phyloP scores from a whole-genome alignment of 2,888 invertebrate species.

The Allolobophora icterica region DNA sequence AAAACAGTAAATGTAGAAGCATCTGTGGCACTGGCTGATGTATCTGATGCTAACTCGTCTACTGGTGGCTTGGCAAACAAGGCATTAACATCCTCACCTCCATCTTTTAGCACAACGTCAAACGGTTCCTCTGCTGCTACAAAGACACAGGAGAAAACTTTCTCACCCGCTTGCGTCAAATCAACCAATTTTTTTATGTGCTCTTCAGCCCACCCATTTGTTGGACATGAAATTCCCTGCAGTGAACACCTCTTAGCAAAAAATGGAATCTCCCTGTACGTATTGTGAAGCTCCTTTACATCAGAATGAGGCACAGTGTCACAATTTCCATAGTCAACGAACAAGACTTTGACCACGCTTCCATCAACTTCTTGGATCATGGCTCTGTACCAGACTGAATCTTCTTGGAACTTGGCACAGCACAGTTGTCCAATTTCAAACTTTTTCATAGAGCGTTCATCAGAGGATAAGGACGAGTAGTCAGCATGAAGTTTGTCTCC shows the following conservation, averaged over 20 bases:
- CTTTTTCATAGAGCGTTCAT: constrained; percentile 42
- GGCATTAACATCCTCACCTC: background rate
- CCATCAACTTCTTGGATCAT: constrained; percentile 34
- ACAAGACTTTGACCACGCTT: constrained; percentile 47
- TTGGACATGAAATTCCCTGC: background rate
- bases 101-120: constrained; percentile 21
- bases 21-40: background rate
- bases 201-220: background rate
- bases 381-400: constrained; percentile 59
- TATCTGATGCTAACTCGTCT: background rate
- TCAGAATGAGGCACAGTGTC: constrained; percentile 49
- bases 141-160: background rate
- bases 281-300: constrained; percentile 48
- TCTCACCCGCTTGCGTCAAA: background rate
- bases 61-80: background rate
- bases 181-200: background rate
- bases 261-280: constrained; percentile 38
- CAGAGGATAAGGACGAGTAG: constrained; percentile 47
- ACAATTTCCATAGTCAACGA: constrained; percentile 60
- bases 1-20: constrained; percentile 1
- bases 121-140: background rate
- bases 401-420: constrained; percentile 54
- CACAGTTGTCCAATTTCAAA: constrained; percentile 49
- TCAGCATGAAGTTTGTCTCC: constrained; percentile 51
- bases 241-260: constrained; percentile 15